A percentile compares a stretch with the other conserved stretches of the same genome.
phyloP scores from a whole-genome alignment of 2,797 vertebrate species.

The Oreochromis grahami region DNA sequence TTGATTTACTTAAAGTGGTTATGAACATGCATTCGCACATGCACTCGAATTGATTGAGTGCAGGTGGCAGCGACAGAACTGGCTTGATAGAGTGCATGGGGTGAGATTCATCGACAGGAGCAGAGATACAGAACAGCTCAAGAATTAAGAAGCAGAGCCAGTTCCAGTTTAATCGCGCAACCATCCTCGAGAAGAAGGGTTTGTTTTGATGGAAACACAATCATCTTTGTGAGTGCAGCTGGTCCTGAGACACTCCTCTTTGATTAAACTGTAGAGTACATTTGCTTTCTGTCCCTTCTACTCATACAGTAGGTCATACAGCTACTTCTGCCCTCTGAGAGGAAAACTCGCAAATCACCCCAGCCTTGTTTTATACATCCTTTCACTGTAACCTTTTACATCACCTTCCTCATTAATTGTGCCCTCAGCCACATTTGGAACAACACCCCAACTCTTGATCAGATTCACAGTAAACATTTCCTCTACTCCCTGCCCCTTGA shows the following conservation, averaged over 20 bases:
- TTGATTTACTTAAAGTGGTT: slow-evolving; percentile 30
- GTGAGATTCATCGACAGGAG: slow-evolving; percentile 9
- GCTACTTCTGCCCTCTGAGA: not conserved
- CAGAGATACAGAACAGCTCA: not conserved
- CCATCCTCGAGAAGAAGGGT: not conserved
- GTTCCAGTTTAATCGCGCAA: slow-evolving; percentile 33
- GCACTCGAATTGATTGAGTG: slow-evolving; percentile 38
- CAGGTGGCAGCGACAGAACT: slow-evolving; percentile 2
- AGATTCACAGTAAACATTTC: slow-evolving; percentile 18
- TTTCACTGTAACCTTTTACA: not conserved
- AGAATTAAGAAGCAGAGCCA: slow-evolving; percentile 15
- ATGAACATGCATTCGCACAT: slow-evolving; percentile 28
- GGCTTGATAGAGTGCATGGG: slow-evolving; percentile 41
- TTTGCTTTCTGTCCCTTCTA: slow-evolving; percentile 36
- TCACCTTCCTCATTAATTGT: slow-evolving; percentile 16
- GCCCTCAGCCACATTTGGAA: not conserved
- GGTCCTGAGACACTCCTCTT: slow-evolving; percentile 28
- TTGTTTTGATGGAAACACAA: slow-evolving; percentile 28
- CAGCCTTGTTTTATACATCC: not conserved
- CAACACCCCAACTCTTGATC: not conserved
- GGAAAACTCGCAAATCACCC: slow-evolving; percentile 6
- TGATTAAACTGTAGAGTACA: slow-evolving; percentile 46
- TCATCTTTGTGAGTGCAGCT: slow-evolving; percentile 5
- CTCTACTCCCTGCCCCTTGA: not conserved
- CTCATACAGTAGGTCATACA: slow-evolving; percentile 11